Evolutionary conservation across 2,113 vertebrate genomes (phyloP).

Genomic region (Psilopogon haemacephalus): DNA sequence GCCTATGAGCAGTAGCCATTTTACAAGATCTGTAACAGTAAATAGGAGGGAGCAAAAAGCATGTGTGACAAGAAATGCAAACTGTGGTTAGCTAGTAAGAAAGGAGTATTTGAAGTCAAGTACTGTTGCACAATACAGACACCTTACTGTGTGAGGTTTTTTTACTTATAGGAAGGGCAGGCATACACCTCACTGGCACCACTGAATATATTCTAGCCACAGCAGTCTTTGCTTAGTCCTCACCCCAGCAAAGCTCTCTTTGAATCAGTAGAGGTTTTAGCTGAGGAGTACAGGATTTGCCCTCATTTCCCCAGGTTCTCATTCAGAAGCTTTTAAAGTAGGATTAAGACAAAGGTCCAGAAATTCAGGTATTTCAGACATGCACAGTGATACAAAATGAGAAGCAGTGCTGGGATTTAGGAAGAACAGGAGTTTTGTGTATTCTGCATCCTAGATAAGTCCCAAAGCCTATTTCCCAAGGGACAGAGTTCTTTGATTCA

Average conservation of each 20-base stretch:
- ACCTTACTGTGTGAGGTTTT: neutral
- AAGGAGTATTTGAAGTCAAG: neutral
- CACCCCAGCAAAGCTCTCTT: neutral
- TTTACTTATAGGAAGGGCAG: neutral
- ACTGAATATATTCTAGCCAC: neutral
- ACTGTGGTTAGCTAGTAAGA: neutral
- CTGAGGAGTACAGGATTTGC: neutral
- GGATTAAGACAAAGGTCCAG: neutral
- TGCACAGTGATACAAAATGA: neutral
- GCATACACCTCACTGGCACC: neutral
- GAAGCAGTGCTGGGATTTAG: neutral
- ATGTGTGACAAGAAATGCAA: neutral
- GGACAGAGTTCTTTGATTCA: neutral
- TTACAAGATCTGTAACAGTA: neutral
- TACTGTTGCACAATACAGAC: neutral
- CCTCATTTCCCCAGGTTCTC: neutral
- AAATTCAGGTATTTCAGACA: neutral
- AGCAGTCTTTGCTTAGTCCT: neutral
- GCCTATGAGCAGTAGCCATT: neutral
- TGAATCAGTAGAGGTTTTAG: neutral
- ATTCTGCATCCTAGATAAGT: neutral
- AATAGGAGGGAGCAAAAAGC: neutral
- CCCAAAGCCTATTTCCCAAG: neutral
- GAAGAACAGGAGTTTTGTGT: neutral
- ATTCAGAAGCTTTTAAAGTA: conserved; percentile 8